A percentile compares a stretch with the other conserved stretches of the same genome.
Evolutionary conservation across 2,888 invertebrate species (phyloP).

Genomic region (Venustoraphidia nigricollis): DNA sequence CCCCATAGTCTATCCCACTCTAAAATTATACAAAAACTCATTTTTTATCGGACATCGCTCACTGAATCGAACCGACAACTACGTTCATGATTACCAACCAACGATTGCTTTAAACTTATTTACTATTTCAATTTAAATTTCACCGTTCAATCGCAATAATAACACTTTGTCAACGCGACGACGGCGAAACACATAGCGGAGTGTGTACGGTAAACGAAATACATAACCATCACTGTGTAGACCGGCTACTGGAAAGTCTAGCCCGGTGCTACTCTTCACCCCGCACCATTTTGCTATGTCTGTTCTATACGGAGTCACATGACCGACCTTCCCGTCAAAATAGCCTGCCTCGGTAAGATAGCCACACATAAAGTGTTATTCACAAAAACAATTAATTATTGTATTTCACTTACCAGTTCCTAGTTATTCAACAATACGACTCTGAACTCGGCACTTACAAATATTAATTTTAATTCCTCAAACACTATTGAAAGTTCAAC

Average conservation of each 20-base stretch:
- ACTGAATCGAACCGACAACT: constrained; percentile 9
- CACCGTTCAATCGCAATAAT: constrained; percentile 7
- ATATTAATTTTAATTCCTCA: no score
- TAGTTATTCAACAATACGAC: no score
- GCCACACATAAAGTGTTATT: no score
- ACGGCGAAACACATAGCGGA: constrained; percentile 24
- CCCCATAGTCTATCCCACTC: constrained; percentile 19
- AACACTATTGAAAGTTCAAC: no score
- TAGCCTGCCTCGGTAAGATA: constrained; percentile 29
- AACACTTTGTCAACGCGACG: constrained; percentile 2
- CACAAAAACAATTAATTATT: no score
- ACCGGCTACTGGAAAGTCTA: constrained; percentile 49
- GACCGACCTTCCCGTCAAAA: constrained; percentile 76
- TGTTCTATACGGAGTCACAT: constrained; percentile 38
- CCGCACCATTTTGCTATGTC: constrained; percentile 13
- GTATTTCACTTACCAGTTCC: no score
- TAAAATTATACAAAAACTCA: neutral
- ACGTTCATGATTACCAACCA: neutral
- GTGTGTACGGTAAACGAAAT: constrained; percentile 32
- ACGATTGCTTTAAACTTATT: neutral
- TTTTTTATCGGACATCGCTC: neutral
- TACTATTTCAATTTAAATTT: constrained; percentile 22
- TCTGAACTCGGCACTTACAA: no score
- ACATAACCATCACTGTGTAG: constrained; percentile 39
- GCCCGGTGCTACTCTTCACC: constrained; percentile 26